Evolutionary conservation across 37 sponge, comb jelly and placozoan species (phyloP).

Genomic region (Dysidea cf. avara): DNA sequence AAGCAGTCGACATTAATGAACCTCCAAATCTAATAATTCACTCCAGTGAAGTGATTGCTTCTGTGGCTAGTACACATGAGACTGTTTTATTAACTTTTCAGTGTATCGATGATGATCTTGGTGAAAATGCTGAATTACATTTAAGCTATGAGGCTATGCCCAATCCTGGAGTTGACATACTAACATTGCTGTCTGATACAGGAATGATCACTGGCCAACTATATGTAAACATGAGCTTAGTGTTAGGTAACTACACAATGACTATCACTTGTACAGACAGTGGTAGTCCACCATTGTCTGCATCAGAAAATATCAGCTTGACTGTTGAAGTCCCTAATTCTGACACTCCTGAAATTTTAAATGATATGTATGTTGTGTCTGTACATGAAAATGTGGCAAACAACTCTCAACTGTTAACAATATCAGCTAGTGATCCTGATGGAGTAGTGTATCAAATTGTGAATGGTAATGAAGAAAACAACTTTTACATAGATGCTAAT

Average conservation of each 20-base stretch:
- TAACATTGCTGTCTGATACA: too few species aligned
- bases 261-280: constrained; percentile 63
- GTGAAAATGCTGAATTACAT: neutral
- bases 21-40: too few species aligned
- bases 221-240: neutral
- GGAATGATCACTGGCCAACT: too few species aligned
- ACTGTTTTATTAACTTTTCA: constrained; percentile 29
- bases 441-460: constrained; percentile 37
- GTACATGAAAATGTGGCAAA: constrained; percentile 35
- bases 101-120: constrained; percentile 55
- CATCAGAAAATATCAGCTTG: constrained; percentile 38
- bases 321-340: constrained; percentile 44
- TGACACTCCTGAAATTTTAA: constrained; percentile 32
- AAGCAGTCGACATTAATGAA: too few species aligned
- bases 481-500: constrained; percentile 52
- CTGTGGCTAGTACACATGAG: neutral
- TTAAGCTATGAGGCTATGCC: too few species aligned
- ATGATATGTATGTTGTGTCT: constrained; percentile 46
- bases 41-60: too few species aligned
- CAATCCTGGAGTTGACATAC: too few species aligned
- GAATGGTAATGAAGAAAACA: constrained; percentile 15
- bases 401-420: constrained; percentile 8
- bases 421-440: constrained; percentile 33
- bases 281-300: neutral
- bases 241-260: constrained; percentile 28